These are phyloP conservation scores for Mandrillus leucophaeus DNA, from an alignment of 2,113 vertebrate genomes.

Conservation along the genomic window DNA sequence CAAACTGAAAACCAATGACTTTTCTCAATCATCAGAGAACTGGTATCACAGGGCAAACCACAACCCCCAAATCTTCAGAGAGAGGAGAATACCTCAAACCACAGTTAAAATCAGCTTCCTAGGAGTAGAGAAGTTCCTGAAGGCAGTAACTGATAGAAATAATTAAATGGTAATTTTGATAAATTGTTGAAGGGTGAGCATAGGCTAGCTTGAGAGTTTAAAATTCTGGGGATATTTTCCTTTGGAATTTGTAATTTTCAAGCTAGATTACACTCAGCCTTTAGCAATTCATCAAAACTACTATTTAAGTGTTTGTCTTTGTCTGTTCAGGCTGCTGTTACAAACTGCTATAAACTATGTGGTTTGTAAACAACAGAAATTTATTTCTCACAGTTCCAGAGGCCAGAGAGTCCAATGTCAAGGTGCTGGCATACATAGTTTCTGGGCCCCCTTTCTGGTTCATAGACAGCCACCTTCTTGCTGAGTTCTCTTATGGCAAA, in stretches of 20 bases:
- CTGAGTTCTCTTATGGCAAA: not conserved
- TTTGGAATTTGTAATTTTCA: not conserved
- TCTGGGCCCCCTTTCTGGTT: not conserved
- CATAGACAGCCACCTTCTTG: not conserved
- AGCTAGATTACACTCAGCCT: not conserved
- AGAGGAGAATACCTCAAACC: not conserved
- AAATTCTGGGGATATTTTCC: not conserved
- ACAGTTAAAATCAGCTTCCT: not conserved
- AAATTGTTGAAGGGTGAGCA: not conserved
- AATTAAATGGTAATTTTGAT: not conserved
- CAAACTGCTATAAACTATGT: not conserved
- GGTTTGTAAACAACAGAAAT: not conserved
- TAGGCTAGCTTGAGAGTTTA: not conserved
- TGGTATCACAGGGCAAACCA: not conserved
- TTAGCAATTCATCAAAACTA: not conserved
- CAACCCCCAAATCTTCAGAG: not conserved
- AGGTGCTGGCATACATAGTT: not conserved
- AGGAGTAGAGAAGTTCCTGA: not conserved
- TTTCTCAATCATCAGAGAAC: not conserved
- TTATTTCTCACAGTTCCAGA: not conserved
- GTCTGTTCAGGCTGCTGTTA: not conserved
- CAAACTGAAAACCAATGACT: not conserved
- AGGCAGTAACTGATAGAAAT: not conserved
- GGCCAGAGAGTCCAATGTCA: not conserved
- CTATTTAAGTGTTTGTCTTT: not conserved